A percentile compares a stretch with the other conserved stretches of the same genome.
Conservation (phyloP, 1,140 invertebrate genomes). For the Platorchestia sp. region DNA sequence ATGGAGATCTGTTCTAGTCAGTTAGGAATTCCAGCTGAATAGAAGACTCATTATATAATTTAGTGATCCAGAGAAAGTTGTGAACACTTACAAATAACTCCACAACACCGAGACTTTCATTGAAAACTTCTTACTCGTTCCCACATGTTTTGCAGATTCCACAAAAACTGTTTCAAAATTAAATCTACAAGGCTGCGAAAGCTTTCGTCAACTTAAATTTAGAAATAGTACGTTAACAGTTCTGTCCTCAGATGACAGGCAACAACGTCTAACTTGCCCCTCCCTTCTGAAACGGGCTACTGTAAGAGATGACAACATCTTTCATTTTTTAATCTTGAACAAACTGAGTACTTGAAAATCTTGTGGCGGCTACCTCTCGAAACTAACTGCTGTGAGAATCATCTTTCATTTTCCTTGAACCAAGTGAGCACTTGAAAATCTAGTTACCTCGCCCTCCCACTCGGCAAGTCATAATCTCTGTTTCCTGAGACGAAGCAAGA, state of each 20-base stretch:
- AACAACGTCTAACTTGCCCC: background rate
- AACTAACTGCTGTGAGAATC: background rate
- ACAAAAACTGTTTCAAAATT: too few species aligned
- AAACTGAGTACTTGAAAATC: background rate
- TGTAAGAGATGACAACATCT: background rate
- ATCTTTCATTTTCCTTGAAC: background rate
- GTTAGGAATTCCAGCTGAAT: too few species aligned
- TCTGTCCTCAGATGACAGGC: background rate
- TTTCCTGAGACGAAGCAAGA: background rate
- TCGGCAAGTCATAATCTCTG: background rate
- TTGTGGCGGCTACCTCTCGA: background rate
- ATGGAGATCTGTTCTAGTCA: too few species aligned
- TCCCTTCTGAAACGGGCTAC: background rate
- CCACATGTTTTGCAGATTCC: too few species aligned
- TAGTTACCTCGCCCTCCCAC: too few species aligned
- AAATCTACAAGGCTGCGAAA: too few species aligned
- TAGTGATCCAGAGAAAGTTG: too few species aligned
- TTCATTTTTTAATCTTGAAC: background rate
- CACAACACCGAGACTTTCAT: too few species aligned
- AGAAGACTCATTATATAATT: too few species aligned
- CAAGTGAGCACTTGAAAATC: background rate
- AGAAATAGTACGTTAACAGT: too few species aligned
- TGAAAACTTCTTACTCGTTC: too few species aligned
- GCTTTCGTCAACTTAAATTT: background rate
- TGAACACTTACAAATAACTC: too few species aligned